phyloP scores from a whole-genome alignment of 2,888 invertebrate genomes.

The Archips xylosteana region DNA sequence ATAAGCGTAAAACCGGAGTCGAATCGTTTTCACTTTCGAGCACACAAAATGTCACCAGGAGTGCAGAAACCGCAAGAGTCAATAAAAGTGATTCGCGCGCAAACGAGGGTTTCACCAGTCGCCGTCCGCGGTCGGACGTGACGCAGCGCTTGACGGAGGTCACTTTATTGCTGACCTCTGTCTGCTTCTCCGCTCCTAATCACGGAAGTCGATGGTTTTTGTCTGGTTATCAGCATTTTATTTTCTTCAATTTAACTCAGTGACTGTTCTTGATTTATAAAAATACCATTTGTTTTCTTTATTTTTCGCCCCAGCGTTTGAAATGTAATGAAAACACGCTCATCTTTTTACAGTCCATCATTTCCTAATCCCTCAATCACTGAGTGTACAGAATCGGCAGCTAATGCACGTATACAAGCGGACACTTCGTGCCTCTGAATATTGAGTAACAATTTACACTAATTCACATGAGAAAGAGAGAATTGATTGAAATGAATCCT shows the following conservation, averaged over 20 bases:
- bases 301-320: neutral
- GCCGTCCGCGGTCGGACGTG: slow-evolving; percentile 73
- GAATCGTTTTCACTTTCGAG: slow-evolving; percentile 76
- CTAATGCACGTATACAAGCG: slow-evolving; percentile 39
- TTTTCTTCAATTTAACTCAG: slow-evolving; percentile 51
- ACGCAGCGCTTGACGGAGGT: slow-evolving; percentile 82
- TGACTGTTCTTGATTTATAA: neutral
- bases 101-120: slow-evolving; percentile 67
- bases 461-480: slow-evolving; percentile 34
- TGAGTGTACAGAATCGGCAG: slow-evolving; percentile 38
- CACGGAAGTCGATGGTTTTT: slow-evolving; percentile 64
- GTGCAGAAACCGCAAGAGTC: slow-evolving; percentile 80
- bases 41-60: slow-evolving; percentile 74
- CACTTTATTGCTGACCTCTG: slow-evolving; percentile 85
- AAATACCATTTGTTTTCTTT: neutral
- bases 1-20: slow-evolving; percentile 35
- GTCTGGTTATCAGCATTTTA: slow-evolving; percentile 18
- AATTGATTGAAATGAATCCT: slow-evolving; percentile 42
- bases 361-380: slow-evolving; percentile 41
- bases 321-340: slow-evolving; percentile 14
- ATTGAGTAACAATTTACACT: slow-evolving; percentile 38
- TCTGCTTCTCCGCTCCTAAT: slow-evolving; percentile 78
- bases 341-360: slow-evolving; percentile 35
- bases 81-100: slow-evolving; percentile 74
- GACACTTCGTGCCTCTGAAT: slow-evolving; percentile 44